phyloP scores from a whole-genome alignment of 1,140 invertebrate species.

The Aphaenogaster rudis region DNA sequence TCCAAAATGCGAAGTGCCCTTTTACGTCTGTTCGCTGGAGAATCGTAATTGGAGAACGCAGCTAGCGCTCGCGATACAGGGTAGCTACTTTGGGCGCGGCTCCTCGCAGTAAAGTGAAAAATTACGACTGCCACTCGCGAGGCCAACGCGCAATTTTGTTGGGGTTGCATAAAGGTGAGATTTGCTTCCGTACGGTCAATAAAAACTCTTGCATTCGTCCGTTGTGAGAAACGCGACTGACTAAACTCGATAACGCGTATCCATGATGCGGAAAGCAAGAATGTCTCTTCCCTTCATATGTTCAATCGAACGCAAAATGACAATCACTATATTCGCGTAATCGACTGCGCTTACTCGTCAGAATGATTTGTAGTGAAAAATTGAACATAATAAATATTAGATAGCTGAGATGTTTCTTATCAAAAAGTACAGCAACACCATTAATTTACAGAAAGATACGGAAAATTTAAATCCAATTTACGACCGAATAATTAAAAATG shows the following conservation, averaged over 20 bases:
- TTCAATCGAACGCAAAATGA: background rate
- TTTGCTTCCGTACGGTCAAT: slow-evolving; percentile 34
- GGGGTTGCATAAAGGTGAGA: slow-evolving; percentile 29
- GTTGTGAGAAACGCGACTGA: background rate
- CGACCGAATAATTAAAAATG: too few relatives aligned
- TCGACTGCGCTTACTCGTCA: background rate
- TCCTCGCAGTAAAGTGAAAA: slow-evolving; percentile 52
- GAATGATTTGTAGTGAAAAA: background rate
- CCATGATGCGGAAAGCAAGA: background rate
- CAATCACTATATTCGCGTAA: background rate
- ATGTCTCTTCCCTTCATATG: background rate
- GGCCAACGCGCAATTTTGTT: slow-evolving; percentile 30
- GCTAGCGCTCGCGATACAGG: background rate
- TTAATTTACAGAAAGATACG: too few relatives aligned
- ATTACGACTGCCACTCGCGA: slow-evolving; percentile 39
- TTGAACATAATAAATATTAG: background rate
- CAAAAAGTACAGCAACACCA: too few relatives aligned
- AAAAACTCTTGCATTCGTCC: slow-evolving; percentile 7
- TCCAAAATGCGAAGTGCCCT: slow-evolving; percentile 23
- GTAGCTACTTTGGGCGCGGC: slow-evolving; percentile 7
- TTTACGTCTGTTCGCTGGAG: slow-evolving; percentile 27
- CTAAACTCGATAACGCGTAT: slow-evolving; percentile 20
- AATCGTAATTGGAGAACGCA: slow-evolving; percentile 36
- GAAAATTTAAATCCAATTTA: too few relatives aligned
- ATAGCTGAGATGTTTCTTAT: too few relatives aligned